These are phyloP conservation scores for Agrochola litura DNA, from an alignment of 2,888 invertebrate species.

Conservation along the genomic window DNA sequence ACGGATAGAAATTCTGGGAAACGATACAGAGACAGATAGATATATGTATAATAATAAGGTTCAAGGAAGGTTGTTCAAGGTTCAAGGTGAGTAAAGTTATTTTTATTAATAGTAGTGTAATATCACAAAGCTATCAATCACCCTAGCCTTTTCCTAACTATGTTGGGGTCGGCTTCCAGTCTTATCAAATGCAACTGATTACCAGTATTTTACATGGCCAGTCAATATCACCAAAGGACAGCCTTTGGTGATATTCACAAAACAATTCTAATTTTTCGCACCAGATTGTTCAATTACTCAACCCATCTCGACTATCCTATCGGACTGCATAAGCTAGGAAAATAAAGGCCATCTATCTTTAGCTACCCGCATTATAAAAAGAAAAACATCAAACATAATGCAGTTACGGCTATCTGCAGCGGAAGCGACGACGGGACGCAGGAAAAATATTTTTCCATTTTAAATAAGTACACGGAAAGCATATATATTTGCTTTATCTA, in stretches of 20 bases:
- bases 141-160: too few relatives aligned
- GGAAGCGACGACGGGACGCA: constrained; percentile 77
- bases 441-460: constrained; percentile 90
- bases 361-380: constrained; percentile 69
- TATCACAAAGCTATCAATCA: background rate
- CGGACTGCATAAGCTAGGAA: constrained; percentile 60
- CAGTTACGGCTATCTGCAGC: constrained; percentile 69
- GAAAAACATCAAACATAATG: constrained; percentile 73
- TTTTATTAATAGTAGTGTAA: background rate
- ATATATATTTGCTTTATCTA: constrained; percentile 89
- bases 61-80: background rate
- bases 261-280: background rate
- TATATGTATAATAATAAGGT: background rate
- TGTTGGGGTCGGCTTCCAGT: too few relatives aligned
- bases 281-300: constrained; percentile 30
- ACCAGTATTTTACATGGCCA: too few relatives aligned
- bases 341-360: constrained; percentile 69
- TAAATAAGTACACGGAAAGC: constrained; percentile 83
- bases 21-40: background rate
- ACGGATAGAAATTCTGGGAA: background rate
- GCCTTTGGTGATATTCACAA: too few relatives aligned
- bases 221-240: too few relatives aligned
- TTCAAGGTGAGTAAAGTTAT: background rate
- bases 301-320: constrained; percentile 50
- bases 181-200: too few relatives aligned